Conservation (phyloP, 2,888 invertebrate species). For the Agelastica alni region DNA sequence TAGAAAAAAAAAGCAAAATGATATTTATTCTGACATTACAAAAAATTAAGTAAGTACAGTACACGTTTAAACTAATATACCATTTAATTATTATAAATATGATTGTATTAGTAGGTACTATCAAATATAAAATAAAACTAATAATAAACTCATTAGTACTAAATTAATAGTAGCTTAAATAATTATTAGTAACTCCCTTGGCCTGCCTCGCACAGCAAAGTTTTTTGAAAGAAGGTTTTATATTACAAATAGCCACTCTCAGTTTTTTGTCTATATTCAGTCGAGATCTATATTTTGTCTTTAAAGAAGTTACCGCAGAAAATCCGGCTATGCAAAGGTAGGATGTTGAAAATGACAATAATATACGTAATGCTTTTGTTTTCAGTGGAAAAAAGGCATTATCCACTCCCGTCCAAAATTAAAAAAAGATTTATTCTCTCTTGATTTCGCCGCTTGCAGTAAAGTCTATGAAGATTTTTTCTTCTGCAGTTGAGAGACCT, state of each 20-base stretch:
- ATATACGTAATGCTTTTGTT: not conserved
- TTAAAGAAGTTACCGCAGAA: not conserved
- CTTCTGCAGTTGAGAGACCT: too few species aligned
- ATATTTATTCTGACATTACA: not conserved
- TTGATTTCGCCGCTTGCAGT: too few species aligned
- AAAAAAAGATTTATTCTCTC: too few species aligned
- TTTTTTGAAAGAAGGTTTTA: too few species aligned
- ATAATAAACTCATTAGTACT: not conserved
- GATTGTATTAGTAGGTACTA: not conserved
- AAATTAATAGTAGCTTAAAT: not conserved
- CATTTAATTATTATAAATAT: not conserved
- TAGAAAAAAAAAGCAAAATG: too few species aligned
- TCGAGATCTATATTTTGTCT: not conserved
- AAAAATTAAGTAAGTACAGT: not conserved
- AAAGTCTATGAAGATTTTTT: too few species aligned
- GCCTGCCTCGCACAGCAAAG: too few species aligned
- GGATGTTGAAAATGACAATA: not conserved
- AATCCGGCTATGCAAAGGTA: not conserved
- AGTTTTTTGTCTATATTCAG: not conserved
- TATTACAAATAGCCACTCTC: not conserved
- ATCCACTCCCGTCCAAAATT: too few species aligned
- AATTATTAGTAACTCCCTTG: not conserved
- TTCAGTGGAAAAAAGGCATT: too few species aligned
- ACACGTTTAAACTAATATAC: not conserved
- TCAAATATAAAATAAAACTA: too few species aligned